Percentiles rank a stretch among this genome's conserved stretches.
Conservation (phyloP, 2,797 vertebrate species). For the Phrynocephalus guinanensis region DNA sequence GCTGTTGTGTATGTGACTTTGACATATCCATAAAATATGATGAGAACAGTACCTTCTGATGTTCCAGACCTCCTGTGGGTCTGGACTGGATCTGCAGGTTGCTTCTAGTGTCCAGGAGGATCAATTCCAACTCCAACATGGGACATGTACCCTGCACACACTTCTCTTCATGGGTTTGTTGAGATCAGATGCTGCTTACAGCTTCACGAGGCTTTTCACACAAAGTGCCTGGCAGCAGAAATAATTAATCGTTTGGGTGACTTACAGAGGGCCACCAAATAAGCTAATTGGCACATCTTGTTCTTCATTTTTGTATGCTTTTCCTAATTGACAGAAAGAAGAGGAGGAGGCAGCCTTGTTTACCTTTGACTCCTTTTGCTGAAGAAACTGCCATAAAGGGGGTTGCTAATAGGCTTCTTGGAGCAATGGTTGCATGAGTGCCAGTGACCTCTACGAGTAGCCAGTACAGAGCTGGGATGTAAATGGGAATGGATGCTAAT, state of each 20-base stretch:
- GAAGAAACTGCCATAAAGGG: not conserved
- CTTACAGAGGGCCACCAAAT: not conserved
- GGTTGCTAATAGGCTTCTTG: not conserved
- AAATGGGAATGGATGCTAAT: not conserved
- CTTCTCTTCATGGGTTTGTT: not conserved
- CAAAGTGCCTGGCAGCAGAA: not conserved
- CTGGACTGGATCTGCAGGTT: too few relatives aligned
- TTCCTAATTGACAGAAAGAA: slow-evolving; percentile 21
- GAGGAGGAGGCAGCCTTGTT: not conserved
- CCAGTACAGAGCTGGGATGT: not conserved
- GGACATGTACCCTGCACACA: not conserved
- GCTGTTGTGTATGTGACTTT: not conserved
- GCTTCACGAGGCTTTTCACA: not conserved
- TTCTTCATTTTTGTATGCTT: not conserved
- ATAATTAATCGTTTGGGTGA: not conserved
- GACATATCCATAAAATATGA: not conserved
- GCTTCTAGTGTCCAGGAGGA: not conserved
- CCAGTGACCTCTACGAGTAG: not conserved
- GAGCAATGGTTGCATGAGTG: not conserved
- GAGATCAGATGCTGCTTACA: not conserved
- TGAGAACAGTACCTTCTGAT: not conserved
- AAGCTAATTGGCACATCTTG: not conserved
- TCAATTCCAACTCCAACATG: not conserved
- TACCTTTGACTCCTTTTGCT: not conserved
- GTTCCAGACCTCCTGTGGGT: not conserved